phyloP scores from a whole-genome alignment of 2,797 vertebrate species.

The Cyprinodon diabolis region DNA sequence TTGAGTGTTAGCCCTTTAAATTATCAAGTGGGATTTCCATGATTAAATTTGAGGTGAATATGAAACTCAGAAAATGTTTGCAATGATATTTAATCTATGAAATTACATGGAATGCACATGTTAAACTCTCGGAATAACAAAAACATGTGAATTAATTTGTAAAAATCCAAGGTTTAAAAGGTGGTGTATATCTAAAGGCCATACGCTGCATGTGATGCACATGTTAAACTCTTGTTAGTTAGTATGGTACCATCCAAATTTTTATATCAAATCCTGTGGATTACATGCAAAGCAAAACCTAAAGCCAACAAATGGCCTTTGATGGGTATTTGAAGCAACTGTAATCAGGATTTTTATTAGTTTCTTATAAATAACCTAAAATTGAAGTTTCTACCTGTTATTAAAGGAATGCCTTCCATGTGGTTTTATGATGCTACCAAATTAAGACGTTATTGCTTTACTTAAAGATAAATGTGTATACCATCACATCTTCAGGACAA shows the following conservation, averaged over 20 bases:
- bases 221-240: no score
- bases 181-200: neutral
- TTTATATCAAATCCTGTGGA: no score
- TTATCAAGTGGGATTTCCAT: no score
- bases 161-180: neutral
- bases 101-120: no score
- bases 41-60: no score
- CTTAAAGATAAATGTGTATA: constrained; percentile 86
- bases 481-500: constrained; percentile 87
- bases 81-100: no score
- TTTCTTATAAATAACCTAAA: neutral
- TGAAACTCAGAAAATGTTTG: no score
- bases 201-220: neutral
- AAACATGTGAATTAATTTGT: neutral
- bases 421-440: constrained; percentile 85
- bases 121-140: no score
- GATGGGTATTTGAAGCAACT: neutral
- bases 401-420: constrained; percentile 77
- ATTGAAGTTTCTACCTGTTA: constrained; percentile 61
- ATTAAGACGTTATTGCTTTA: constrained; percentile 88
- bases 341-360: neutral
- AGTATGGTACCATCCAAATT: neutral
- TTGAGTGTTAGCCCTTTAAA: no score
- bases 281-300: no score
- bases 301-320: no score